Evolutionary conservation across 2,888 invertebrate species (phyloP).

Genomic region (Lepetodrilus schrolli): DNA sequence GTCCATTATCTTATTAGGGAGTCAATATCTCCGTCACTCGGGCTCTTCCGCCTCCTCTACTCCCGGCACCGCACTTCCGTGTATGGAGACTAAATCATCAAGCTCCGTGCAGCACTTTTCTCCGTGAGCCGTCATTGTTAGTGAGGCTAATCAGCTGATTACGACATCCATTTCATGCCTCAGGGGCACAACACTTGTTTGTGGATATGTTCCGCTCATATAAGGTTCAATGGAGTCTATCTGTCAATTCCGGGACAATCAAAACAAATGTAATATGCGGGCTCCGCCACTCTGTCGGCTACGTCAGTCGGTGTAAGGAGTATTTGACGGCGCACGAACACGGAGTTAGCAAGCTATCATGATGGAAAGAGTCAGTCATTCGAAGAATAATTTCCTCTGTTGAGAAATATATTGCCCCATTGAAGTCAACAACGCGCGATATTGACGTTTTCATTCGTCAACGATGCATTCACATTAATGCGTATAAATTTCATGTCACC

Average conservation of each 20-base stretch:
- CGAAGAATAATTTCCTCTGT: too few relatives aligned
- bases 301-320: not conserved
- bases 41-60: not conserved
- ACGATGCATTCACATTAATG: too few relatives aligned
- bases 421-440: too few relatives aligned
- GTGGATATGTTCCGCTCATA: not conserved
- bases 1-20: slow-evolving; percentile 17
- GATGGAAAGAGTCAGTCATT: too few relatives aligned
- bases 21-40: not conserved
- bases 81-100: slow-evolving; percentile 9
- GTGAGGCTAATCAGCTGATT: slow-evolving; percentile 2
- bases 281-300: not conserved
- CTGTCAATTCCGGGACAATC: slow-evolving; percentile 1
- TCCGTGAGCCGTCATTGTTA: slow-evolving; percentile 7
- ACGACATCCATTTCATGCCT: slow-evolving; percentile 23
- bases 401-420: too few relatives aligned
- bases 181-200: slow-evolving; percentile 4
- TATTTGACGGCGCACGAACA: not conserved
- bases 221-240: not conserved
- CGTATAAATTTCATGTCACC: too few relatives aligned
- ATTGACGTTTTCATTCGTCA: too few relatives aligned
- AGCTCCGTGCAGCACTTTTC: slow-evolving; percentile 15
- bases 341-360: too few relatives aligned
- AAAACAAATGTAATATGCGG: not conserved
- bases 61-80: not conserved